A percentile compares a stretch with the other conserved stretches of the same genome.
phyloP scores from a whole-genome alignment of 2,888 invertebrate species.

The Papilio gigon region DNA sequence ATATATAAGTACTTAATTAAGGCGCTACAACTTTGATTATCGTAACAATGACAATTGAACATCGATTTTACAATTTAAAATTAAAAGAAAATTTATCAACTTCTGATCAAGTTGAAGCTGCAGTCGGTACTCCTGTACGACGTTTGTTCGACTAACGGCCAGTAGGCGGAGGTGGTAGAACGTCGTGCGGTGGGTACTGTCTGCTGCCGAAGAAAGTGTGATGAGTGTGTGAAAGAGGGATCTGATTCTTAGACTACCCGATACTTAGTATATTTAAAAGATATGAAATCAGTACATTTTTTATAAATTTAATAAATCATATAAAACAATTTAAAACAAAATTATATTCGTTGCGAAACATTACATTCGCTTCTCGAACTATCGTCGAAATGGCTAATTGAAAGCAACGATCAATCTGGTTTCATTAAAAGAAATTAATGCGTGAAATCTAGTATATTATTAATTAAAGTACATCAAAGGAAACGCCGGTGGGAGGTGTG shows the following conservation, averaged over 20 bases:
- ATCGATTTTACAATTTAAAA: not conserved
- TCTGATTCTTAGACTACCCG: no score
- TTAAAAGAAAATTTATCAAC: not conserved
- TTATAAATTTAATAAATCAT: not conserved
- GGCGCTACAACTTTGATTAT: not conserved
- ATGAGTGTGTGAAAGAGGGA: no score
- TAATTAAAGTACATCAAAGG: constrained; percentile 39
- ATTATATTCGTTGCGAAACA: constrained; percentile 12
- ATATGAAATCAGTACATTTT: not conserved
- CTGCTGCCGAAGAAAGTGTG: no score
- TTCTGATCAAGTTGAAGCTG: not conserved
- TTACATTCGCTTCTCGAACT: constrained; percentile 12
- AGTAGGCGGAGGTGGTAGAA: no score
- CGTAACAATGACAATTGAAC: not conserved
- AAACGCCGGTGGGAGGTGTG: constrained; percentile 33
- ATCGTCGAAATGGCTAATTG: constrained; percentile 34
- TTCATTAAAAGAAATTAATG: constrained; percentile 37
- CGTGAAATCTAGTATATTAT: constrained; percentile 41
- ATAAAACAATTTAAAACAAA: constrained; percentile 30
- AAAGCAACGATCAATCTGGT: constrained; percentile 34
- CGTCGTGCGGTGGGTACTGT: no score
- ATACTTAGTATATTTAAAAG: not conserved
- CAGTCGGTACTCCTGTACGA: no score
- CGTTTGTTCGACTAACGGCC: no score
- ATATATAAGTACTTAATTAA: no score